phyloP scores from a whole-genome alignment of 2,888 invertebrate species.

The Athetis lepigone region DNA sequence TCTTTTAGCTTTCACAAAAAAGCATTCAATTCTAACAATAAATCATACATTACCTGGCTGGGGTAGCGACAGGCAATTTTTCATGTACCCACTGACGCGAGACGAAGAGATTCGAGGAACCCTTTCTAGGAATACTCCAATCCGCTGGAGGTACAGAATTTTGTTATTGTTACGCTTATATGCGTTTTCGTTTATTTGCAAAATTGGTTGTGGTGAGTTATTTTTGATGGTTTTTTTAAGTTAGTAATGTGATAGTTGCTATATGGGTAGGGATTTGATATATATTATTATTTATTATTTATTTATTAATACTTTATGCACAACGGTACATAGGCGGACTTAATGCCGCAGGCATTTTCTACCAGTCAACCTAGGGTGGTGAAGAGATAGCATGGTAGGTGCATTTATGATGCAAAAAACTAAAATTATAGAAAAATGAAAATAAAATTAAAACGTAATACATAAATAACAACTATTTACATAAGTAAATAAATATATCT shows the following conservation, averaged over 20 bases:
- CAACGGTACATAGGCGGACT: no score
- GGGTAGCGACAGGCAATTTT: conserved; percentile 88
- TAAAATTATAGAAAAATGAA: no score
- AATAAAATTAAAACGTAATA: no score
- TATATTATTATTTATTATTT: no score
- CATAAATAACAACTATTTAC: no score
- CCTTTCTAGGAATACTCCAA: conserved; percentile 66
- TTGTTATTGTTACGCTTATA: conserved; percentile 81
- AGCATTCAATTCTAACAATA: conserved; percentile 71
- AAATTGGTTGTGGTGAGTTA: conserved; percentile 38
- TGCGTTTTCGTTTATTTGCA: conserved; percentile 65
- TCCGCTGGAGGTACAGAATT: conserved; percentile 70
- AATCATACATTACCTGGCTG: conserved; percentile 89
- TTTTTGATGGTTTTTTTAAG: neutral
- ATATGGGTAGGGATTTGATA: neutral
- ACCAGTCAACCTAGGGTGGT: no score
- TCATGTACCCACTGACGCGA: conserved; percentile 83
- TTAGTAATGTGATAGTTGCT: no score
- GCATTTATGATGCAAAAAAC: no score
- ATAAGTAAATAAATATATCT: no score
- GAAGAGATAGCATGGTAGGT: no score
- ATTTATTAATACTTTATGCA: no score
- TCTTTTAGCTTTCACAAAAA: conserved; percentile 49
- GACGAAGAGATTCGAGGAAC: conserved; percentile 77
- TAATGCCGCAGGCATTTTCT: no score